Evolutionary conservation across 2,113 vertebrate genomes (phyloP), one percentile per base, ranked within the genome.

Genomic region (Marmota monax): DNA sequence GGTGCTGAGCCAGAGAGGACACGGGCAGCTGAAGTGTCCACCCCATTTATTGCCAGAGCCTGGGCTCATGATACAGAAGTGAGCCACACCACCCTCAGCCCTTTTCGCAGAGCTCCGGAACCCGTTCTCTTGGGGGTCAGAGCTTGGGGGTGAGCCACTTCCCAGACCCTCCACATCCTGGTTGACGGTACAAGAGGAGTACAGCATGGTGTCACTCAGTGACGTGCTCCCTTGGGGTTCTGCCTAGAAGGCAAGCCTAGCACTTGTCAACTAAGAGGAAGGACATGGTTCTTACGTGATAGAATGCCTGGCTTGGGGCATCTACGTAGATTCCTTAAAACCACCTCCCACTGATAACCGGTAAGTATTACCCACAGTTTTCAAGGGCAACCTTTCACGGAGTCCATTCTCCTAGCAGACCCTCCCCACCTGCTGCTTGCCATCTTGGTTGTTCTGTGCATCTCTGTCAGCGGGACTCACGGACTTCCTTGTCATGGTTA

Each of bases 141-240:
- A 16, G 39, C 2, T 4, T 8, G 18, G 34, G 39, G 51, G 20
- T 0, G 10, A 51, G 22, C 79, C 72, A 18, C 29, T 42, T 22
- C 23, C 32, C 58, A 53, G 51, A 45, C 12, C 23, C 63, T 23
- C n/a, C 37, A n/a, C 17, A 0, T 27, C 34, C 63, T 63, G 70
- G 48, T 39, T 82, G 53, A n/a, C n/a, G 29, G 7, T 34, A 78
- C 76, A 72, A 7, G 4, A 53, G 56, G 39, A 53, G 16, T 11
- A 3, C 37, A 18, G 1, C 10, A n/a, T 2, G 23, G 1, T 16
- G 7, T 34, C 32, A 14, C 37, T 18, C 20, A 4, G 34, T 17
- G 32, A 29, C 56, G 25, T 1, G 32, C 25, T 69, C 72, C 45
- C 32, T 0, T 18, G 39, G 93, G 39, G 58, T 76, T 76, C 84